Base-by-base conservation (phyloP, 1,140 invertebrate species). In the Pseudomyrmex flavicornis region DNA sequence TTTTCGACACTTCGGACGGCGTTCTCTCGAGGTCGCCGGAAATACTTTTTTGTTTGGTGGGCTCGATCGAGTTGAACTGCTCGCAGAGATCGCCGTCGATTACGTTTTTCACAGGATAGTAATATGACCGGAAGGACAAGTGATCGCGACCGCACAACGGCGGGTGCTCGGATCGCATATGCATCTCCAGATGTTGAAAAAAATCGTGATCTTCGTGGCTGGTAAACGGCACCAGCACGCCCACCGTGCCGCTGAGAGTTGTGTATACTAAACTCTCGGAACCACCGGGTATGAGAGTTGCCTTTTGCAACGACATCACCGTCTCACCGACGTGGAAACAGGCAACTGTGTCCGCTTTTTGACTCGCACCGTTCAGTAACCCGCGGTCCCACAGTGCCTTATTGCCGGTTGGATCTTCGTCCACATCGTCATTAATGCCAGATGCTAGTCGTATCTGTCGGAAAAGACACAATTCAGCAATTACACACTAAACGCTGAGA, bases 101-200 rank as follows among this genome's bases (percentile, higher is more conserved):
- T 0, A 99, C 98, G 95, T 99, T 99, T 96, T 99, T 99, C 1
- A 99, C 98, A 7, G 99, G 99, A 92, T 98, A 99, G 94, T 99
- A 99, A 90, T 99, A 99, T 35, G 98, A 99, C 83, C 99, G 95
- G 93, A 98, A 99, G 0, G 98, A 98, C 1, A 99, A 95, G 95
- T 99, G 99, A 95, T 99, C 99, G 22, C 99, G 95, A 1, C 99
- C 99, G 95, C 98, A 99, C 0, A 99, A 93, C 0, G 99, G 99
- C 0, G 98, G 96, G 94, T 99, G 98, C 94, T 99, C 99, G 66
- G 98, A 98, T 59, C 99, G 95, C 98, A 99, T 99, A 93, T 99
- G 99, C 99, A 99, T 99, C 93, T 99, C 99, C 70, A 99, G 94
- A 95, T 99, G 98, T 93, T 99, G 99, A 95, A 99, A 99, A 92